phyloP scores from a whole-genome alignment of 1,140 invertebrate species.

The Maniola jurtina region DNA sequence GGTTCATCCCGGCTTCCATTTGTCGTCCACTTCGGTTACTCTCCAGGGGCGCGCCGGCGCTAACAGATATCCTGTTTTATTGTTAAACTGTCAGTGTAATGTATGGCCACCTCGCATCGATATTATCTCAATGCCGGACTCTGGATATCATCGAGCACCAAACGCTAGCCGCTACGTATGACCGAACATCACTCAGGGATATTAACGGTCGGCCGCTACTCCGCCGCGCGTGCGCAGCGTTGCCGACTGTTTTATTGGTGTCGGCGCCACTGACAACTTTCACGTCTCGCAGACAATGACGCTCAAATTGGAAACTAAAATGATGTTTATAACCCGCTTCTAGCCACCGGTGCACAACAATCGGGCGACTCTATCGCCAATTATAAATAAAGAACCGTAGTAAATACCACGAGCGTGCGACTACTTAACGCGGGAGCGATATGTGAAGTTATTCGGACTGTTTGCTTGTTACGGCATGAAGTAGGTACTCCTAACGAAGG shows the following conservation, averaged over 20 bases:
- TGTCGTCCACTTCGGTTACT: constrained; percentile 48
- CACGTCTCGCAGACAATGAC: constrained; percentile 70
- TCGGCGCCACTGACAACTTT: constrained; percentile 74
- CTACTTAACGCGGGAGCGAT: constrained; percentile 70
- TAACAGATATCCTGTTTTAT: constrained; percentile 68
- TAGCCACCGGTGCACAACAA: constrained; percentile 45
- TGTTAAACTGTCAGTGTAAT: constrained; percentile 67
- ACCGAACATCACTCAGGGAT: constrained; percentile 50
- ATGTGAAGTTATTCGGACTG: constrained; percentile 62
- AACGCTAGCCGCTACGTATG: constrained; percentile 50
- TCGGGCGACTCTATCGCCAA: constrained; percentile 30
- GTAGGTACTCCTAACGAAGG: constrained; percentile 70
- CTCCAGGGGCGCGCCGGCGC: constrained; percentile 42
- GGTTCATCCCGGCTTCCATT: constrained; percentile 57
- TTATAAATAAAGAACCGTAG: constrained; percentile 46
- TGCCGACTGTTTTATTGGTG: constrained; percentile 69
- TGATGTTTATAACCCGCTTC: constrained; percentile 66
- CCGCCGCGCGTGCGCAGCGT: constrained; percentile 52
- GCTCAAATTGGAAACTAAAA: constrained; percentile 73
- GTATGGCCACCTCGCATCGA: constrained; percentile 51
- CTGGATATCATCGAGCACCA: constrained; percentile 48
- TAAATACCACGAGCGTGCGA: constrained; percentile 58
- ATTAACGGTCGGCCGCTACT: constrained; percentile 41
- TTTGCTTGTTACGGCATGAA: constrained; percentile 68
- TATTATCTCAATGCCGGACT: constrained; percentile 51